These are phyloP conservation scores for Motacilla tschutschensis DNA, from an alignment of 2,113 vertebrate species.

Conservation along the genomic window DNA sequence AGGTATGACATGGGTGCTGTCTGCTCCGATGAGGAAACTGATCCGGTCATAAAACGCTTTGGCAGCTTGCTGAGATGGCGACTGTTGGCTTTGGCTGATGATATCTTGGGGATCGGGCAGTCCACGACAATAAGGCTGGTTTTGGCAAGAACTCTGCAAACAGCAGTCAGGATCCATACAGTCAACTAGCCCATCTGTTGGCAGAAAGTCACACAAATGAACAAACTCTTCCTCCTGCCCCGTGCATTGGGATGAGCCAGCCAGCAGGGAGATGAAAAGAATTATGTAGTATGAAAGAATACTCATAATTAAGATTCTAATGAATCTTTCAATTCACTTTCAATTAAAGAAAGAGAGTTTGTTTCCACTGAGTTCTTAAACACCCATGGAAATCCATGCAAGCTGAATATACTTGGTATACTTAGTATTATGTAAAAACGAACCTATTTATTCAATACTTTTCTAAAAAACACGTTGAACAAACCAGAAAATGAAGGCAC, in stretches of 20 bases:
- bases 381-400: not conserved
- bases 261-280: not conserved
- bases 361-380: slow-evolving; percentile 7
- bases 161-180: slow-evolving; percentile 99
- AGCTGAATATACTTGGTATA: not conserved
- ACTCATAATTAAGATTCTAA: slow-evolving; percentile 16
- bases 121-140: slow-evolving; percentile 89
- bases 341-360: not conserved
- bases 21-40: slow-evolving; percentile 87
- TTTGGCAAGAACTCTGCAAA: slow-evolving; percentile 91
- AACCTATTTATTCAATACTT: not conserved
- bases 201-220: slow-evolving; percentile 64
- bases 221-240: slow-evolving; percentile 25
- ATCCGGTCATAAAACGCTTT: slow-evolving; percentile 91
- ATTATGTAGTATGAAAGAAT: not conserved
- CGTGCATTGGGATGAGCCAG: not conserved
- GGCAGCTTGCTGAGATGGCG: slow-evolving; percentile 85
- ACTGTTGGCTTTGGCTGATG: slow-evolving; percentile 84
- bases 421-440: not conserved
- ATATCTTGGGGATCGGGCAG: slow-evolving; percentile 88
- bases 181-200: slow-evolving; percentile 91
- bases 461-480: slow-evolving; percentile 1
- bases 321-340: not conserved
- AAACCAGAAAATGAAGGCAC: slow-evolving; percentile 6
- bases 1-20: slow-evolving; percentile 91